Evolutionary conservation across 2,888 invertebrate species (phyloP), one percentile per base, ranked within the genome.

Genomic region (Ophioninae sp.): DNA sequence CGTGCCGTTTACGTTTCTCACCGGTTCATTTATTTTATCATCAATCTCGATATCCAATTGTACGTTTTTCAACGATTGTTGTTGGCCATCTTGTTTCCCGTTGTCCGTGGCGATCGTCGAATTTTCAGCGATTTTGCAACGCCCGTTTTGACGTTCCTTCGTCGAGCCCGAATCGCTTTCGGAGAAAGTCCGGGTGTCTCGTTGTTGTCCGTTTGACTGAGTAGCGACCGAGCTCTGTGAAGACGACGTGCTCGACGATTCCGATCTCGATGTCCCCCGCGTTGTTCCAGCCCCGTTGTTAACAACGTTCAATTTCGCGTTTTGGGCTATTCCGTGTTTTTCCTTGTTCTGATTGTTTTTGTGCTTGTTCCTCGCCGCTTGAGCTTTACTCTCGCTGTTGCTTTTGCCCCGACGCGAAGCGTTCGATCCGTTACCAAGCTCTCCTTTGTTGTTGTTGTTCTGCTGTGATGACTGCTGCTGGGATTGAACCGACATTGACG

Each of bases 281-380:
- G 76, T 67, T 39, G 57, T 13, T 10, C 57, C 93, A 92, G 68
- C 93, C 88, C 88, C 88, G 91, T 50, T 90, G 90, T 77, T 90
- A 90, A 77, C 87, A 93, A 85, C 93, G 92, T 81, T 73, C 6
- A 70, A 62, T 41, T 74, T 57, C 64, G 68, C 72, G 73, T 81
- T 70, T 76, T 79, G 74, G 23, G 77, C 84, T 30, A 30, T 30
- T 10, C 87, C 87, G 73, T 92, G 92, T 81, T 93, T 93, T 56
- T 93, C 93, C 86, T 92, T 93, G 82, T 93, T 93, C 86, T 92
- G 91, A 84, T 91, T 93, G 87, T 92, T 94, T 93, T 94, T 94
- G 90, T 93, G 94, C 90, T 94, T 94, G 88, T 94, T 94, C 86
- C 93, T 92, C 90, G 94, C 94, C 85, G 94, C 93, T 93, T 95